Base-by-base conservation (phyloP, 2,888 invertebrate genomes). In the Carpatolechia fugitivella region DNA sequence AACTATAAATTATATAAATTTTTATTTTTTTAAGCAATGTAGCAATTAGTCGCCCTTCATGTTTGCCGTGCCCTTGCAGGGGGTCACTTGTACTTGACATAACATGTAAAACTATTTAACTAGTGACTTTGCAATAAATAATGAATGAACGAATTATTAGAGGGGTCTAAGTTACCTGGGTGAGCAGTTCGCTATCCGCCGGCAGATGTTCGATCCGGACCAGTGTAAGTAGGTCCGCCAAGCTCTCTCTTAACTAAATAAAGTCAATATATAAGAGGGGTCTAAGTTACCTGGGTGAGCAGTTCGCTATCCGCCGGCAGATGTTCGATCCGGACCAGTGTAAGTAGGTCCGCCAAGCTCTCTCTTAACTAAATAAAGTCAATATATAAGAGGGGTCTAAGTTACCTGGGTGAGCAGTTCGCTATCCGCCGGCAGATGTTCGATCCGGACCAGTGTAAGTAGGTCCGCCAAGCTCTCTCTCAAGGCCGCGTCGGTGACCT, bases 201-300 rank as follows among this genome's bases (percentile, higher is more conserved):
- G 98, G 98, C 64, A 98, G 94, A 79, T 98, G 98, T 82, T 98
- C 97, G 83, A 96, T 94, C 50, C 98, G 91, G 52, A 99, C 95
- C 62, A 96, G 92, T 11, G 96, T 95, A 69, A 97, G 84, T 54
- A 98, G 91, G 68, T 97, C 95, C 1, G 96, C 95, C 52, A 98
- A 91, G 69, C 96, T 94, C 79, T 97, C 97, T 10, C 96, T 91
- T 63, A 97, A 85, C 76, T n/a, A n/a, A n/a, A n/a, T n/a, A n/a
- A n/a, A n/a, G n/a, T n/a, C n/a, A n/a, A n/a, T n/a, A n/a, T n/a
- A n/a, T n/a, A n/a, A n/a, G n/a, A n/a, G n/a, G n/a, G n/a, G n/a
- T n/a, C n/a, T n/a, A n/a, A n/a, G n/a, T 16, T 14, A 94, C 94
- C 85, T 95, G 95, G 56, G 92, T 92, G 60, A 98, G 87, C 51